Percentiles rank a stretch among this genome's conserved stretches.
Evolutionary conservation across 2,113 vertebrate genomes (phyloP).

Genomic region (Trichomycterus rosablanca): DNA sequence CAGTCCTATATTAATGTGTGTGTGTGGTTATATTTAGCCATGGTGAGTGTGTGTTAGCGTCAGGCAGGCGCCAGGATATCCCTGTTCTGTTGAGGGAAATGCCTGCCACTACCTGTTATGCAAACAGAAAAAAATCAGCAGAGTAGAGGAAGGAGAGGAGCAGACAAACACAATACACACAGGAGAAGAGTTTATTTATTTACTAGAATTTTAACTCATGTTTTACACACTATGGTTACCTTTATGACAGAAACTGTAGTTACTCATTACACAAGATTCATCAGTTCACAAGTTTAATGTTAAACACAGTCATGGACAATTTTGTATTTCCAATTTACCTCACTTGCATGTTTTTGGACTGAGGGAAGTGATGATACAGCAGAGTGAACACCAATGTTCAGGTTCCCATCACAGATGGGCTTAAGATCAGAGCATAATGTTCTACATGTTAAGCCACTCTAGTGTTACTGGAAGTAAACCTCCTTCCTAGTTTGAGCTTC

Average conservation of each 20-base stretch:
- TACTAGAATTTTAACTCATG: not conserved
- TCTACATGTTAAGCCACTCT: too few relatives aligned
- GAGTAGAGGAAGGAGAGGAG: constrained; percentile 60
- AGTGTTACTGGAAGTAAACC: too few relatives aligned
- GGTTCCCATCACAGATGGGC: not conserved
- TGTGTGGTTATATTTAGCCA: constrained; percentile 81
- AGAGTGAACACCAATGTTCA: too few relatives aligned
- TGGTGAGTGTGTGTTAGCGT: constrained; percentile 76
- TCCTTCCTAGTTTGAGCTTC: too few relatives aligned
- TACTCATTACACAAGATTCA: too few relatives aligned
- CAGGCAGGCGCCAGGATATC: constrained; percentile 99
- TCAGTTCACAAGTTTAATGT: too few relatives aligned
- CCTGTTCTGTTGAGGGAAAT: constrained; percentile 97
- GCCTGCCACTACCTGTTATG: constrained; percentile 99
- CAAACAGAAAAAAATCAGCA: constrained; percentile 69
- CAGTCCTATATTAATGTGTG: constrained; percentile 15
- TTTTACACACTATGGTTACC: too few relatives aligned
- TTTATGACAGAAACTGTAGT: too few relatives aligned
- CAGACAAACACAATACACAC: constrained; percentile 42
- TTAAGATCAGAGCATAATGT: constrained; percentile 5
- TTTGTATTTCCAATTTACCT: too few relatives aligned
- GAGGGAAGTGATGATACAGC: too few relatives aligned
- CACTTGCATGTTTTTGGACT: too few relatives aligned
- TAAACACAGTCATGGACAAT: too few relatives aligned
- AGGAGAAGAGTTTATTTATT: not conserved